phyloP scores from a whole-genome alignment of 1,140 invertebrate genomes.

The Drosophila elegans region DNA sequence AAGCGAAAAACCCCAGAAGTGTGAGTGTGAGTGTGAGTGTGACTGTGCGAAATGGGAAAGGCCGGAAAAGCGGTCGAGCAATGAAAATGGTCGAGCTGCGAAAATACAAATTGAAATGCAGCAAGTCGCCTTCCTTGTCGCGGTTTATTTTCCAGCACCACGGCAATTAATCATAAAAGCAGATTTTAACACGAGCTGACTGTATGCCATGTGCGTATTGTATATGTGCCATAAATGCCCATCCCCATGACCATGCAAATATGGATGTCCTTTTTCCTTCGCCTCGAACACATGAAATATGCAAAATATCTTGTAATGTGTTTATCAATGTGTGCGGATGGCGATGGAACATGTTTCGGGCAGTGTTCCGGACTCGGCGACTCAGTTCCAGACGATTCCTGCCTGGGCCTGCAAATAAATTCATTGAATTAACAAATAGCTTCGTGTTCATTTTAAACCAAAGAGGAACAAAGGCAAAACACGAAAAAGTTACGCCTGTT shows the following conservation, averaged over 20 bases:
- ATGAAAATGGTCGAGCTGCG: slow-evolving; percentile 40
- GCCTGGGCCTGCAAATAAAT: slow-evolving; percentile 47
- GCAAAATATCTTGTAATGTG: slow-evolving; percentile 81
- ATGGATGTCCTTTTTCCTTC: not conserved
- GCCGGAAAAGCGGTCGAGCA: slow-evolving; percentile 1
- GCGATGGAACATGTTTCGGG: slow-evolving; percentile 44
- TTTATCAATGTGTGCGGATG: slow-evolving; percentile 69
- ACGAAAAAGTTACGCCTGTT: not conserved
- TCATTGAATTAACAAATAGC: slow-evolving; percentile 76
- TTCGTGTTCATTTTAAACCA: slow-evolving; percentile 68
- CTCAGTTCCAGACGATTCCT: slow-evolving; percentile 21
- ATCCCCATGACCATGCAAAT: no score
- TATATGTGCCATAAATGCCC: slow-evolving; percentile 2
- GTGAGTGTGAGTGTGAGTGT: slow-evolving; percentile 32
- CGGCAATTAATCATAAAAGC: slow-evolving; percentile 76
- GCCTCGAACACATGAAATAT: slow-evolving; percentile 64
- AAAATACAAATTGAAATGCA: slow-evolving; percentile 66
- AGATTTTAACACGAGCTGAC: slow-evolving; percentile 63
- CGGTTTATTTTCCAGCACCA: slow-evolving; percentile 52
- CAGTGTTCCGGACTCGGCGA: slow-evolving; percentile 40
- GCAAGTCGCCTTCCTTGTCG: slow-evolving; percentile 21
- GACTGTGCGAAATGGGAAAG: slow-evolving; percentile 23
- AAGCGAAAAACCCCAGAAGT: slow-evolving; percentile 19
- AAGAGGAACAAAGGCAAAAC: slow-evolving; percentile 14
- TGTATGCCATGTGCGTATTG: slow-evolving; percentile 5